These are phyloP conservation scores for Neotoxoptera formosana DNA, from an alignment of 1,140 invertebrate species.

Conservation along the genomic window DNA sequence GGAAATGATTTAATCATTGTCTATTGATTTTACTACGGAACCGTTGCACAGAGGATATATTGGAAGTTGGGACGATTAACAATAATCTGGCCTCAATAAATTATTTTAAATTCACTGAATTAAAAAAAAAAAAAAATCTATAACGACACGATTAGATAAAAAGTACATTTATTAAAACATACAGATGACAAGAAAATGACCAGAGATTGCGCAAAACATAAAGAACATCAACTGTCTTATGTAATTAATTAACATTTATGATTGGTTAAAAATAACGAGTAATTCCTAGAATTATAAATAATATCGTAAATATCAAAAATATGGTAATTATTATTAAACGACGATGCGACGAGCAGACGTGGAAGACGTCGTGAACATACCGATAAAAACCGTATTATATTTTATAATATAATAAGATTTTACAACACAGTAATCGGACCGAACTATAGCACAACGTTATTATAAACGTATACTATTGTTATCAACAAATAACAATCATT, in stretches of 20 bases:
- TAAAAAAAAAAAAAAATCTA: neutral
- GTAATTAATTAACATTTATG: neutral
- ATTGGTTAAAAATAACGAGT: conserved; percentile 10
- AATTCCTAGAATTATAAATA: conserved; percentile 33
- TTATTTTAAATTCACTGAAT: neutral
- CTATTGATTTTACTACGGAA: neutral
- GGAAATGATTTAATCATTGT: neutral
- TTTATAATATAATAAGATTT: neutral
- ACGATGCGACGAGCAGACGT: neutral
- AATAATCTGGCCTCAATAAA: neutral
- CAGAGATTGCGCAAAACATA: neutral
- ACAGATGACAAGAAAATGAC: neutral
- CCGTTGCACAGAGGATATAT: neutral
- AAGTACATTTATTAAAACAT: neutral
- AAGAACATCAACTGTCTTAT: neutral
- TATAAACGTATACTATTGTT: neutral
- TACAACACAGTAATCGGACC: neutral
- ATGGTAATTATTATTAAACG: conserved; percentile 5
- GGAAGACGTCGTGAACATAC: neutral
- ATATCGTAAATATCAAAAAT: neutral
- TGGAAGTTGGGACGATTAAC: neutral
- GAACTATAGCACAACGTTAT: neutral
- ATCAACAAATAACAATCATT: conserved; percentile 3
- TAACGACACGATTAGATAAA: neutral
- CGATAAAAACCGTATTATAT: neutral